phyloP scores from a whole-genome alignment of 2,797 vertebrate genomes.

The Gambusia yucatana region DNA sequence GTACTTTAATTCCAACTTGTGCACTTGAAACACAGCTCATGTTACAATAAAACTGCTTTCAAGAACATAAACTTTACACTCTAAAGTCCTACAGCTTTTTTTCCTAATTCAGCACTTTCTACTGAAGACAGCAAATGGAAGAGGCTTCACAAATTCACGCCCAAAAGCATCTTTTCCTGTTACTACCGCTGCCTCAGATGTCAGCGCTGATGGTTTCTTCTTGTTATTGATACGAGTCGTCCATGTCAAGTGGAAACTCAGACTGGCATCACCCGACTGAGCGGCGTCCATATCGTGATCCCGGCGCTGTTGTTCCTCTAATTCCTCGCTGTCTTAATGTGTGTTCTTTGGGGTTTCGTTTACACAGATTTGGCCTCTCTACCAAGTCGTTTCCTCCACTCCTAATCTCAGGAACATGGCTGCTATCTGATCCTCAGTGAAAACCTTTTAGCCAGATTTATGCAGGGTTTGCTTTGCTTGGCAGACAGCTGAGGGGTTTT shows the following conservation, averaged over 20 bases:
- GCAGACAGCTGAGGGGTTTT: slow-evolving; percentile 28
- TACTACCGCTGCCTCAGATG: slow-evolving; percentile 43
- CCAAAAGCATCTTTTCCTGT: background rate
- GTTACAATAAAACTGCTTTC: background rate
- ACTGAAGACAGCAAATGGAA: slow-evolving; percentile 9
- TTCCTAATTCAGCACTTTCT: slow-evolving; percentile 20
- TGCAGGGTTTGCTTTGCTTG: slow-evolving; percentile 38
- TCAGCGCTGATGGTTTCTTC: slow-evolving; percentile 37
- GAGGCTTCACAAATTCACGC: slow-evolving; percentile 15
- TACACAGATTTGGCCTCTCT: slow-evolving; percentile 62
- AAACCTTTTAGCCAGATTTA: slow-evolving; percentile 64
- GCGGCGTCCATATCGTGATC: slow-evolving; percentile 59
- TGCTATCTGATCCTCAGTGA: slow-evolving; percentile 70
- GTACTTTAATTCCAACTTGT: no score
- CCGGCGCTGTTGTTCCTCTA: slow-evolving; percentile 51
- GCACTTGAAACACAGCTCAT: no score
- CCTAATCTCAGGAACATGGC: slow-evolving; percentile 69
- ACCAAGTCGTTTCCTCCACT: slow-evolving; percentile 47
- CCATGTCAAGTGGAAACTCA: slow-evolving; percentile 54
- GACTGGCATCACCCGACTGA: slow-evolving; percentile 61
- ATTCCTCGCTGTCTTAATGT: slow-evolving; percentile 55
- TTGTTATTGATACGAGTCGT: slow-evolving; percentile 53
- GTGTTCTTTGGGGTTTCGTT: slow-evolving; percentile 59
- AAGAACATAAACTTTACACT: slow-evolving; percentile 17
- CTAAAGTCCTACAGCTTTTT: slow-evolving; percentile 13